Conservation (phyloP, 2,113 vertebrate genomes). For the Grus americana region DNA sequence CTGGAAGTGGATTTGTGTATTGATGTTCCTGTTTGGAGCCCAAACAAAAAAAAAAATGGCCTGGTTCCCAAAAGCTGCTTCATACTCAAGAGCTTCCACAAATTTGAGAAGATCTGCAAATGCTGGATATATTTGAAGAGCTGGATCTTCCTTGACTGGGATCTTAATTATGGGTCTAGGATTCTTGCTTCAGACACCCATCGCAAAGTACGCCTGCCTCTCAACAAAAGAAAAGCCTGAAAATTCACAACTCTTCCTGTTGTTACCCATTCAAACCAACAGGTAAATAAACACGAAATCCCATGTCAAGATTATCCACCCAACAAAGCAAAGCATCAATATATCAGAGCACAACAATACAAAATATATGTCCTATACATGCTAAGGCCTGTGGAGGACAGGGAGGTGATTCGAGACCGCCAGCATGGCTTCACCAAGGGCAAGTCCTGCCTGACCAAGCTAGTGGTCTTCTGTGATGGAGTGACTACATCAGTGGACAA, state of each 20-base stretch:
- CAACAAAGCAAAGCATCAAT: not conserved
- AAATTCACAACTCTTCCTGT: not conserved
- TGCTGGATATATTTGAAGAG: not conserved
- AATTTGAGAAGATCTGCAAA: not conserved
- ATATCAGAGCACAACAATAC: not conserved
- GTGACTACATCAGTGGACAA: too few species aligned
- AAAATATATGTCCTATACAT: fast-evolving
- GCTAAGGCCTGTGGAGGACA: too few species aligned
- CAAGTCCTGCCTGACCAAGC: too few species aligned
- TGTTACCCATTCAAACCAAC: not conserved
- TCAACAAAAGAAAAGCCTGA: not conserved
- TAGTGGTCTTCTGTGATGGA: too few species aligned
- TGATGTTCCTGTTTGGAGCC: not conserved
- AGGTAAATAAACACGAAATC: not conserved
- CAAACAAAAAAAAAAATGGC: not conserved
- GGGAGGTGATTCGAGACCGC: too few species aligned
- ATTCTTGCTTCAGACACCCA: not conserved
- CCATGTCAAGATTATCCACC: not conserved
- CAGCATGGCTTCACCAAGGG: too few species aligned
- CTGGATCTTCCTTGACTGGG: not conserved
- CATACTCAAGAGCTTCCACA: not conserved
- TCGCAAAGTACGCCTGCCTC: not conserved
- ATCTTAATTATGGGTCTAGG: not conserved
- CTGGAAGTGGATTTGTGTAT: not conserved
- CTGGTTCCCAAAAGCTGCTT: not conserved